Evolutionary conservation across 2,113 vertebrate species (phyloP).

Genomic region (Ascaphus truei): DNA sequence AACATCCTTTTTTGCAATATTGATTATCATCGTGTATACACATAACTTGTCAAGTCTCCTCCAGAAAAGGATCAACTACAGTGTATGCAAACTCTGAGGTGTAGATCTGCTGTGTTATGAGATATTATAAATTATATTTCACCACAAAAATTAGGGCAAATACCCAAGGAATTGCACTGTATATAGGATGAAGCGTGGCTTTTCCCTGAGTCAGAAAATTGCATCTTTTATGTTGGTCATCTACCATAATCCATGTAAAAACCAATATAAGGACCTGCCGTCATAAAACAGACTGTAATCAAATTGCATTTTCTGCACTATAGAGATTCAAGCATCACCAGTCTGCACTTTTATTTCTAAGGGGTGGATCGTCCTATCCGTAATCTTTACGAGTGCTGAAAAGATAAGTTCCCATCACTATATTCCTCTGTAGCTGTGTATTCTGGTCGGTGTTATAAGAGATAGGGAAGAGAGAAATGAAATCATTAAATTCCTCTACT

Average conservation of each 20-base stretch:
- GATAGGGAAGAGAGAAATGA: background rate
- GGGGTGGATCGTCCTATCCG: background rate
- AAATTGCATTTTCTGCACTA: constrained; percentile 6
- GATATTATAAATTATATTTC: too few species aligned
- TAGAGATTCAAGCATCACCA: background rate
- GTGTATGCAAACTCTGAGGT: too few species aligned
- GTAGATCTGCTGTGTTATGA: too few species aligned
- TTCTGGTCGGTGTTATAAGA: background rate
- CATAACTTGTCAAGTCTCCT: too few species aligned
- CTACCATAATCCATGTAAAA: background rate
- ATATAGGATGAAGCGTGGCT: background rate
- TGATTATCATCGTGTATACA: too few species aligned
- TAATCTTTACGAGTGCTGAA: background rate
- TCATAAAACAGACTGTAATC: constrained; percentile 4
- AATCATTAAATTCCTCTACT: background rate
- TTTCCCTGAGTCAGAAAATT: background rate
- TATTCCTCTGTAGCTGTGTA: background rate
- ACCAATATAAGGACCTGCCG: background rate
- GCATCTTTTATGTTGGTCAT: background rate
- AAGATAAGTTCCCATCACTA: background rate
- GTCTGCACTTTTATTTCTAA: background rate
- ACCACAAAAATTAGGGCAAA: too few species aligned
- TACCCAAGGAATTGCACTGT: too few species aligned
- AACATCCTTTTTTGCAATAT: too few species aligned
- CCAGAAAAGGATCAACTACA: too few species aligned